Percentiles rank a stretch among this genome's conserved stretches.
Conservation (phyloP, 2,113 vertebrate genomes). For the Brachyhypopomus occidentalis region DNA sequence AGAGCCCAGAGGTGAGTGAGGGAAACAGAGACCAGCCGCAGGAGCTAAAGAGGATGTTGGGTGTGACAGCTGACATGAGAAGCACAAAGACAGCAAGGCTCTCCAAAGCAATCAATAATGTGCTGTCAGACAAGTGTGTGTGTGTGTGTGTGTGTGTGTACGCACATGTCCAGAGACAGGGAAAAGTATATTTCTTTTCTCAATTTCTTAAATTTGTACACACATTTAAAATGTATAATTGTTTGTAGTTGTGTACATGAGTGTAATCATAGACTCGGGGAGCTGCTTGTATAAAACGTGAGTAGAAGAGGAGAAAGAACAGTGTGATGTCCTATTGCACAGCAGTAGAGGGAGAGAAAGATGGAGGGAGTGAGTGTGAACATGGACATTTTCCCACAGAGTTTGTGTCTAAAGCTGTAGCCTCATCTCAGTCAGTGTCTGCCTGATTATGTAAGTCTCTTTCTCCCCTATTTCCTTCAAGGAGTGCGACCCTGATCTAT, state of each 20-base stretch:
- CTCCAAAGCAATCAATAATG: conserved; percentile 14
- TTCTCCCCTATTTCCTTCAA: not conserved
- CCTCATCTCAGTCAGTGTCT: conserved; percentile 37
- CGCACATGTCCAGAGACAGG: no score
- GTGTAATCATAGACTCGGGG: no score
- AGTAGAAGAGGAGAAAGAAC: not conserved
- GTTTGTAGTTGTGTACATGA: no score
- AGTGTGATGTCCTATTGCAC: not conserved
- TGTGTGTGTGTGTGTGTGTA: no score
- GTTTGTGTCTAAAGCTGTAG: conserved; percentile 40
- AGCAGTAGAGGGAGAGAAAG: conserved; percentile 4
- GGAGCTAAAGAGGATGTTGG: not conserved
- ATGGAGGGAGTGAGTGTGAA: conserved; percentile 5
- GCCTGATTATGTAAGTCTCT: conserved; percentile 52
- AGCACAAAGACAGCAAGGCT: not conserved
- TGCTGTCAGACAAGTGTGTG: not conserved
- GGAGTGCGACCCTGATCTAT: conserved; percentile 16
- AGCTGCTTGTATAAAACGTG: no score
- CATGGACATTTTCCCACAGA: conserved; percentile 2
- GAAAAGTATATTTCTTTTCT: no score
- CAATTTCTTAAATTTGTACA: no score
- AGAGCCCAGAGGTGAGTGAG: not conserved
- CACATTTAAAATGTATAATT: no score
- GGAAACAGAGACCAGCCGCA: not conserved
- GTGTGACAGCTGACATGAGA: conserved; percentile 19